Base-by-base conservation (phyloP, 2,113 vertebrate species). In the Notiomystis cincta region DNA sequence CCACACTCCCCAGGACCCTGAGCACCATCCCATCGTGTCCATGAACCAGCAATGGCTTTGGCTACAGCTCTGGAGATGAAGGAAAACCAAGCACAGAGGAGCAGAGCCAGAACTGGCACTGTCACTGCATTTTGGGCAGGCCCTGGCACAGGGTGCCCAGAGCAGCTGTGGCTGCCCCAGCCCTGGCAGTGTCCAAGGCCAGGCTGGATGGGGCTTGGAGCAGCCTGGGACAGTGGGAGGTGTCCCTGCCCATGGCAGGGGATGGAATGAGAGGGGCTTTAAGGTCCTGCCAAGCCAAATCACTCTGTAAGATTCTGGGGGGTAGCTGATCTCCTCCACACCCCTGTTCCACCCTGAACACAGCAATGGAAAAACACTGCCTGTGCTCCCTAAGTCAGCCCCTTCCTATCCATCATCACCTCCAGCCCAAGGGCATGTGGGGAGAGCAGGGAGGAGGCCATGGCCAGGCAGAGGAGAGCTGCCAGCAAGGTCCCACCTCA, bases 261-360 rank as follows among this genome's bases (percentile, higher is more conserved):
- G 11, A 10, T 40, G 57, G 31, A 3, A 48, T 13, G 18, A 6
- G 51, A 51, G 6, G 28, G 17, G 15, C 28, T 60, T 17, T 65
- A 6, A 44, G 30, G 60, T 45, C 51, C 67, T 73, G 70, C 45
- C 77, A 53, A 75, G 23, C 15, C 78, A 76, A 67, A 47, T 24
- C 45, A n/a, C 65, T 2, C 75, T 2, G 25, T 11, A 1, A 1
- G 25, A 48, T 17, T 78, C 21, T 23, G 30, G 44, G 69, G 40
- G 17, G 11, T 12, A n/a, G 53, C 4, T 38, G 31, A 44, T 31
- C 48, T 16, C 23, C 8, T 23, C 71, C 44, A 31, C 75, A n/a
- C 3, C 48, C 42, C 14, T 31, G 51, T 28, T 4, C 66, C 78
- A 18, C 33, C 0, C 0, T 2, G 35, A 16, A 10, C 0, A 2